Evolutionary conservation across 92 coral and sea anemone species (phyloP).

Genomic region (Umimayanthus chanpuru): DNA sequence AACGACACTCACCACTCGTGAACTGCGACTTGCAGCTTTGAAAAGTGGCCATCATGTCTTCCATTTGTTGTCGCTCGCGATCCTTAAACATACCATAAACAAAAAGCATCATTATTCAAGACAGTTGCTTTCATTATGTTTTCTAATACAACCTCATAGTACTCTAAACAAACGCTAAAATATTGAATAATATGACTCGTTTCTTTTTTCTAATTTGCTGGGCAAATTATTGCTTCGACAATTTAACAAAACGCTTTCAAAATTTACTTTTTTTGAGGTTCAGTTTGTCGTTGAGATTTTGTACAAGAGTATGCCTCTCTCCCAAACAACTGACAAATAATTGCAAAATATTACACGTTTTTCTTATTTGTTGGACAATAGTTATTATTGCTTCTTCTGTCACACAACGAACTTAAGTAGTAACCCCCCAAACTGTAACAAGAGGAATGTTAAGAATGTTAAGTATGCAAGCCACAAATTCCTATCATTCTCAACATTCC

Average conservation of each 20-base stretch:
- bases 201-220: neutral
- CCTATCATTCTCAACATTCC: too few species aligned
- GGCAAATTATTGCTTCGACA: neutral
- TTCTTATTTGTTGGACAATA: neutral
- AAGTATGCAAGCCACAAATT: too few species aligned
- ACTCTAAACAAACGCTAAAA: neutral
- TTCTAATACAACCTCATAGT: too few species aligned
- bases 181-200: neutral
- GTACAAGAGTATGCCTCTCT: slow-evolving; percentile 1
- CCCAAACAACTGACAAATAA: too few species aligned
- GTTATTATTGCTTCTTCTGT: neutral
- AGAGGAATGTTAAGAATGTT: too few species aligned
- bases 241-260: too few species aligned
- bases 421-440: too few species aligned
- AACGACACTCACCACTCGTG: slow-evolving; percentile 60
- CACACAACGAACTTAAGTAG: too few species aligned
- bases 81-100: slow-evolving; percentile 51
- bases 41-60: slow-evolving; percentile 65
- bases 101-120: neutral
- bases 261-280: slow-evolving; percentile 77
- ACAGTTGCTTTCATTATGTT: too few species aligned
- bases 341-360: too few species aligned
- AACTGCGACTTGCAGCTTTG: slow-evolving; percentile 64
- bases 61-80: slow-evolving; percentile 76
- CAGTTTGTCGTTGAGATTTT: slow-evolving; percentile 73